phyloP scores from a whole-genome alignment of 1,140 invertebrate genomes.

The Lordiphosa clarofinis region DNA sequence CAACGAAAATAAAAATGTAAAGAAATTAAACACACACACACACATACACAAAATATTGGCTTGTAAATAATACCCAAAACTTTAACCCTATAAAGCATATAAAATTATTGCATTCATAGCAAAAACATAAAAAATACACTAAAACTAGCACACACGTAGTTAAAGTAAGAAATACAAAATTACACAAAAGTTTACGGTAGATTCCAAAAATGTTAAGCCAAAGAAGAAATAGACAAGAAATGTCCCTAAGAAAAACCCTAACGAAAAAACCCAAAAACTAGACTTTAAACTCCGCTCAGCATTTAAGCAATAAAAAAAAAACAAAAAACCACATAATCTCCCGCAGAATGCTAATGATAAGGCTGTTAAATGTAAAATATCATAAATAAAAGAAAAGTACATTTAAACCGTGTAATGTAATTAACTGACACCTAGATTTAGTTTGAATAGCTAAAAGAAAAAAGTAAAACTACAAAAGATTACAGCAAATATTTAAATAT shows the following conservation, averaged over 20 bases:
- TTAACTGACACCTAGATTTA: slow-evolving; percentile 66
- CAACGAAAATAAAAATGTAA: slow-evolving; percentile 49
- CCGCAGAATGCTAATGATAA: slow-evolving; percentile 75
- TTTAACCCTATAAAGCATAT: slow-evolving; percentile 52
- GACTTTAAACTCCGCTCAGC: slow-evolving; percentile 29
- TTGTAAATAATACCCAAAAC: slow-evolving; percentile 57
- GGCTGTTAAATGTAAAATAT: slow-evolving; percentile 79
- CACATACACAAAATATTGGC: slow-evolving; percentile 43
- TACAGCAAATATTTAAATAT: slow-evolving; percentile 43
- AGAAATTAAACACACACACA: neutral
- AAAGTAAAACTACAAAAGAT: slow-evolving; percentile 35
- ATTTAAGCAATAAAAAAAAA: slow-evolving; percentile 37
- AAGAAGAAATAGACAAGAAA: slow-evolving; percentile 2
- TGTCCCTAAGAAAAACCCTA: slow-evolving; percentile 27
- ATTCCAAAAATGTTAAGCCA: slow-evolving; percentile 29
- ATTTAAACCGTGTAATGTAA: slow-evolving; percentile 67
- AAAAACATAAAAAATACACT: slow-evolving; percentile 37
- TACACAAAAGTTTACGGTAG: slow-evolving; percentile 23
- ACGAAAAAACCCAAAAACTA: slow-evolving; percentile 40
- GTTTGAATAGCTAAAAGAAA: slow-evolving; percentile 60
- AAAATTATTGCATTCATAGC: slow-evolving; percentile 36
- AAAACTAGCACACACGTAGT: slow-evolving; percentile 40
- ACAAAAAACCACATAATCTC: slow-evolving; percentile 42
- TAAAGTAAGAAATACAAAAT: slow-evolving; percentile 41
- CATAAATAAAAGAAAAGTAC: slow-evolving; percentile 58